Base-by-base conservation (phyloP, 2,113 vertebrate genomes). In the Sciurus niger region DNA sequence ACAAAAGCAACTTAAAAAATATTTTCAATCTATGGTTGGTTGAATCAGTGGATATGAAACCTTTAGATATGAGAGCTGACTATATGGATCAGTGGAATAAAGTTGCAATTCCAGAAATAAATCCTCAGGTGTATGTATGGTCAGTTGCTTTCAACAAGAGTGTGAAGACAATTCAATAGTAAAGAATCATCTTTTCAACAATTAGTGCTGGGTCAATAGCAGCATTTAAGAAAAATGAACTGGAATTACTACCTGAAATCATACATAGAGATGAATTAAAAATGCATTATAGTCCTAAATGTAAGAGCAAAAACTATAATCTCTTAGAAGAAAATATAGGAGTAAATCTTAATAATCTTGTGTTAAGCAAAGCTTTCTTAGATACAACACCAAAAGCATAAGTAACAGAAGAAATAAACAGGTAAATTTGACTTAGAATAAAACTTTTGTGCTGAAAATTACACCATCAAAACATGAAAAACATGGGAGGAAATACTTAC, bases 301-400 rank as follows among this genome's bases (percentile, higher is more conserved):
- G 24, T 65, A 63, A 63, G 63, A 40, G 7, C 48, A 74, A 76
- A 43, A 65, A 18, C 17, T 68, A 32, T 73, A 67, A n/a, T 12
- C 22, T 60, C 89, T 90, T 91, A 46, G 37, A 72, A 80, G 63
- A 65, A 80, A 80, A 70, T 48, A 83, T 20, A 85, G 80, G 70
- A 77, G 13, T 53, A 84, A 77, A 68, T 67, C 22, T 43, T 85
- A 25, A 53, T 92, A 46, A 60, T 30, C 22, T 63, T 92, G 30
- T 74, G 63, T 1, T 48, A 72, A 40, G 43, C 8, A 53, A 30
- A 51, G 16, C n/a, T 43, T 63, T 72, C 58, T 65, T 72, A 83
- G 58, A 28, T 11, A 65, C 6, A 48, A 0, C 7, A 74, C 40
- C 24, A 67, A 67, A 74, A 92, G 53, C 16, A 84, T 11, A 83